phyloP scores from a whole-genome alignment of 1,140 invertebrate species.

The Ruditapes philippinarum region DNA sequence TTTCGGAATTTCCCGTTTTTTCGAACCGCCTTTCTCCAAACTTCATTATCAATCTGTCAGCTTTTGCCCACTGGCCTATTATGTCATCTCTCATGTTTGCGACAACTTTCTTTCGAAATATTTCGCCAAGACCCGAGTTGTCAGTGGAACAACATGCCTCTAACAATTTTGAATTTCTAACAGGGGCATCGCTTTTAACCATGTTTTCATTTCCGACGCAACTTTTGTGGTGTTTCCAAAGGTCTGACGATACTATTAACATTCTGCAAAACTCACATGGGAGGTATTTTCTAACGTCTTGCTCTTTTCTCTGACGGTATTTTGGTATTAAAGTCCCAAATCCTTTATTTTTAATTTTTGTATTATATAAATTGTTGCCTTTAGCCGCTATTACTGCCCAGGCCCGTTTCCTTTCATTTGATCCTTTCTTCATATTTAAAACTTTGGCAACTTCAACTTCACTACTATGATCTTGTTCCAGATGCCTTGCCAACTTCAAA shows the following conservation, averaged over 20 bases:
- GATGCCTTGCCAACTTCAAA: constrained; percentile 13
- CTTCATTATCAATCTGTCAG: constrained; percentile 19
- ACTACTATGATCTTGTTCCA: background rate
- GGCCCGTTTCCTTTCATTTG: constrained; percentile 18
- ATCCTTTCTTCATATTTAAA: constrained; percentile 2
- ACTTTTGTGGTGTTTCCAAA: constrained; percentile 41
- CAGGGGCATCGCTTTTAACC: constrained; percentile 19
- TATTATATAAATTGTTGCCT: constrained; percentile 3
- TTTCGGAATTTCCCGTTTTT: constrained; percentile 15
- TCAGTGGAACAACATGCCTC: background rate
- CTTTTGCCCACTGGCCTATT: background rate
- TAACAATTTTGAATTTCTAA: constrained; percentile 8
- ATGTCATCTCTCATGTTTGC: constrained; percentile 30
- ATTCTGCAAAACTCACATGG: constrained; percentile 28
- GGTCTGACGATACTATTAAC: background rate
- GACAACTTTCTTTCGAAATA: background rate
- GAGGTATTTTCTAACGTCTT: background rate
- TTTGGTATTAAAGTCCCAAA: constrained; percentile 16
- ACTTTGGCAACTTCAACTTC: constrained; percentile 30
- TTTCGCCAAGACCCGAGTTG: too few relatives aligned
- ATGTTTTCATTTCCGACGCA: background rate
- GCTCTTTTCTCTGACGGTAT: background rate
- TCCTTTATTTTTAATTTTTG: constrained; percentile 1
- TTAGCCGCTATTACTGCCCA: background rate
- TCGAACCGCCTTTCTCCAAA: constrained; percentile 31